A percentile compares a stretch with the other conserved stretches of the same genome.
These are phyloP conservation scores for Miniopterus natalensis DNA, from an alignment of 2,113 vertebrate genomes.

Conservation along the genomic window DNA sequence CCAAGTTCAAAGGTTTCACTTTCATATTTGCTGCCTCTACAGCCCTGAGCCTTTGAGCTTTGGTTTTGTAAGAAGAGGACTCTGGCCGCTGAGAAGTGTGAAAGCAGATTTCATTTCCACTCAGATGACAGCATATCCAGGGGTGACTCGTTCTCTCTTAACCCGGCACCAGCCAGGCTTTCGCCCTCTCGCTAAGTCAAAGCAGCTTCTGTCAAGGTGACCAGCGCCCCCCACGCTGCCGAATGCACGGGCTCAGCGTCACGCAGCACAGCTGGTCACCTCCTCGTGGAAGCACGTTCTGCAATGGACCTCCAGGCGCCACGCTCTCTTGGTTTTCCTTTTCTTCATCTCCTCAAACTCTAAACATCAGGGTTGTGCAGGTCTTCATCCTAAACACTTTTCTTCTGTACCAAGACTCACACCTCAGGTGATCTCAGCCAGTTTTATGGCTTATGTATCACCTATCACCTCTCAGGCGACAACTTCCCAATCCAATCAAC, in stretches of 20 bases:
- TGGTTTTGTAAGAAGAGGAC: conserved; percentile 43
- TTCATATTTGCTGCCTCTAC: conserved; percentile 53
- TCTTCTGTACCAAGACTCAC: background rate
- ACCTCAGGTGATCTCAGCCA: background rate
- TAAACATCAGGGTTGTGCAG: background rate
- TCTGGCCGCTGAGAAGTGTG: conserved; percentile 40
- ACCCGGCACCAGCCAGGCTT: background rate
- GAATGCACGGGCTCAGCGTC: background rate
- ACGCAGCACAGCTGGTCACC: background rate
- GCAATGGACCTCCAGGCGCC: background rate
- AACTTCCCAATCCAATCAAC: background rate
- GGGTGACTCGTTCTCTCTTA: conserved; percentile 55
- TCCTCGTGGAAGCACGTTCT: background rate
- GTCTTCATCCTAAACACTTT: background rate
- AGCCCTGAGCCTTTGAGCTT: conserved; percentile 27
- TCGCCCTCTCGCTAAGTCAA: background rate
- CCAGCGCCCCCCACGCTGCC: background rate
- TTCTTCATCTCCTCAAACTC: background rate
- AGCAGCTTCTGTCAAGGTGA: conserved; percentile 28
- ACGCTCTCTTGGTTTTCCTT: background rate
- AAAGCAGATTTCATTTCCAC: conserved; percentile 64
- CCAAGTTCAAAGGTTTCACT: conserved; percentile 72
- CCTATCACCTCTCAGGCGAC: background rate
- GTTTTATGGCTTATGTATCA: background rate
- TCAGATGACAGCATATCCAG: background rate